Conservation (phyloP, 2,113 vertebrate species). For the Protobothrops flavoviridis region DNA sequence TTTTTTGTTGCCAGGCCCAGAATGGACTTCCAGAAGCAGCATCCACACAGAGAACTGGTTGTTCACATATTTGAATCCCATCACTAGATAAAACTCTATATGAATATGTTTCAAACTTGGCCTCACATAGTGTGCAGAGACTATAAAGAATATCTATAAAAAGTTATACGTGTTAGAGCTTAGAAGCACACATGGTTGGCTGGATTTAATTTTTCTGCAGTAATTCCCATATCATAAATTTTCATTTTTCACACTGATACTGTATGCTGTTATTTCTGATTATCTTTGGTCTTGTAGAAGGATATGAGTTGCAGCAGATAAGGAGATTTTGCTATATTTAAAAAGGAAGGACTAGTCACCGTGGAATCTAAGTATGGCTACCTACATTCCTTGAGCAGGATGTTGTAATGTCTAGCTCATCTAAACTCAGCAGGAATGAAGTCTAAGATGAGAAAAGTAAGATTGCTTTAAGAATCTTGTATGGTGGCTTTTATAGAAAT, state of each 20-base stretch:
- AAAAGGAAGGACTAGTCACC: not conserved
- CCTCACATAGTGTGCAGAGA: not conserved
- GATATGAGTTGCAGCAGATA: not conserved
- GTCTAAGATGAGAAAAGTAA: not conserved
- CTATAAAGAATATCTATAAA: not conserved
- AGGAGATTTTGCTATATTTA: not conserved
- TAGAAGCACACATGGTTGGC: not conserved
- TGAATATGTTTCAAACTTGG: not conserved
- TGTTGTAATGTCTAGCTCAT: not conserved
- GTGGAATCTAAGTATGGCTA: not conserved
- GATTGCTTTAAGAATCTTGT: not conserved
- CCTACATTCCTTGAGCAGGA: not conserved
- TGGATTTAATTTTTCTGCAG: constrained; percentile 23
- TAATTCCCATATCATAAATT: constrained; percentile 28
- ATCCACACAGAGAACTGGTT: too few species aligned
- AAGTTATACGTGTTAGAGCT: not conserved
- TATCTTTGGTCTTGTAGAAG: not conserved
- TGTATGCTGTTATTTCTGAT: not conserved
- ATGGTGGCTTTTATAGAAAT: not conserved
- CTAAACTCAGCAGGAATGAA: not conserved
- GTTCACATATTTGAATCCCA: too few species aligned
- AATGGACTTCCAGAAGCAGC: too few species aligned
- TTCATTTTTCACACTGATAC: constrained; percentile 9
- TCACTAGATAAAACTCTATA: not conserved
- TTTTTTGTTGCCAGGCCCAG: too few species aligned